Conservation (phyloP, 2,113 vertebrate genomes). For the Gobio gobio region DNA sequence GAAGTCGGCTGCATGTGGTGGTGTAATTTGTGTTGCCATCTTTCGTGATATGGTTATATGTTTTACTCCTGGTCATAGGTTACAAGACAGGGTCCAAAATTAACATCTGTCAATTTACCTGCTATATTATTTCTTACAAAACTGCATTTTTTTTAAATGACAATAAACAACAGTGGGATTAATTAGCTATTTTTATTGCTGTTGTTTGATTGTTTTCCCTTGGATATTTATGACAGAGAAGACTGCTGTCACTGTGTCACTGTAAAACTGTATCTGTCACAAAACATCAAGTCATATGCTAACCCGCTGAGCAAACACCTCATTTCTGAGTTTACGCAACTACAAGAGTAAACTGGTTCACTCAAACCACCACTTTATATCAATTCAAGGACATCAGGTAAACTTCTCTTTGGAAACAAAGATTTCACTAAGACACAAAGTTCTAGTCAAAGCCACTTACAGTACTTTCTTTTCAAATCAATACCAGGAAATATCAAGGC, state of each 20-base stretch:
- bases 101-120: not conserved
- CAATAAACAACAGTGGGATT: too few relatives aligned
- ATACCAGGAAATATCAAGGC: not conserved
- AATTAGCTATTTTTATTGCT: too few relatives aligned
- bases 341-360: not conserved
- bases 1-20: not conserved
- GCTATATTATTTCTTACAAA: not conserved
- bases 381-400: not conserved
- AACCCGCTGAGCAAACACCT: not conserved
- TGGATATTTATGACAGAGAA: too few relatives aligned
- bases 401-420: not conserved
- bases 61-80: not conserved
- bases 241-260: too few relatives aligned
- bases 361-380: not conserved
- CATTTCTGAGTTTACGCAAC: not conserved
- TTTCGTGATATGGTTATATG: slow-evolving; percentile 16
- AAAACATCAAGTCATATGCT: not conserved
- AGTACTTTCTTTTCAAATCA: not conserved
- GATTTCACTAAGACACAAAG: not conserved
- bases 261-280: too few relatives aligned
- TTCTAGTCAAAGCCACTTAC: not conserved
- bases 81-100: not conserved
- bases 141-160: not conserved
- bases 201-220: too few relatives aligned
- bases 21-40: not conserved